Percentiles rank a stretch among this genome's conserved stretches.
phyloP scores from a whole-genome alignment of 2,113 vertebrate genomes.

The Glareola pratincola region DNA sequence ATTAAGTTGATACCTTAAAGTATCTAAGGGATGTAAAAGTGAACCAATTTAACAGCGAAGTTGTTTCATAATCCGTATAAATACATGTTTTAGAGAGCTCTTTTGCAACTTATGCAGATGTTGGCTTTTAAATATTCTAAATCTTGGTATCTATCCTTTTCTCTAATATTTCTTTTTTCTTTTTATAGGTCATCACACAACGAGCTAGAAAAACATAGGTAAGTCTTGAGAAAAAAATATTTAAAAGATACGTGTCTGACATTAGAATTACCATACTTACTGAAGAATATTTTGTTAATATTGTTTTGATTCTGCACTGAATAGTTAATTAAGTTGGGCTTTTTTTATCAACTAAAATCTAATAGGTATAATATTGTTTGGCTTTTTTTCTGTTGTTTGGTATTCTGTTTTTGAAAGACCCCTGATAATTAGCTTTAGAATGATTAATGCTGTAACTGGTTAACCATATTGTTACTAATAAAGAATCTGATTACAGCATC shows the following conservation, averaged over 20 bases:
- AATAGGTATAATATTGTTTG: background rate
- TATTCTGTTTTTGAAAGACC: background rate
- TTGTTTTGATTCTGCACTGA: background rate
- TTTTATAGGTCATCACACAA: conserved; percentile 95
- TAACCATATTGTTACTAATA: background rate
- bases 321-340: background rate
- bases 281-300: background rate
- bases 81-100: background rate
- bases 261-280: background rate
- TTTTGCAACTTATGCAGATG: background rate
- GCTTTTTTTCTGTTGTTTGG: background rate
- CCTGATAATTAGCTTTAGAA: background rate
- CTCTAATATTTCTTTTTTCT: conserved; percentile 53
- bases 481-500: background rate
- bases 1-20: conserved; percentile 40
- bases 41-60: background rate
- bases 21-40: conserved; percentile 24
- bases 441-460: background rate
- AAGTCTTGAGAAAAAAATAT: conserved; percentile 58
- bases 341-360: background rate
- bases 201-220: conserved; percentile 99
- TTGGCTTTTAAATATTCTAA: background rate
- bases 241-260: background rate
- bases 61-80: conserved; percentile 26
- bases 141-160: background rate